Evolutionary conservation across 1,140 invertebrate genomes (phyloP), one percentile per base, ranked within the genome.

Genomic region (Cyphomyrmex costatus): DNA sequence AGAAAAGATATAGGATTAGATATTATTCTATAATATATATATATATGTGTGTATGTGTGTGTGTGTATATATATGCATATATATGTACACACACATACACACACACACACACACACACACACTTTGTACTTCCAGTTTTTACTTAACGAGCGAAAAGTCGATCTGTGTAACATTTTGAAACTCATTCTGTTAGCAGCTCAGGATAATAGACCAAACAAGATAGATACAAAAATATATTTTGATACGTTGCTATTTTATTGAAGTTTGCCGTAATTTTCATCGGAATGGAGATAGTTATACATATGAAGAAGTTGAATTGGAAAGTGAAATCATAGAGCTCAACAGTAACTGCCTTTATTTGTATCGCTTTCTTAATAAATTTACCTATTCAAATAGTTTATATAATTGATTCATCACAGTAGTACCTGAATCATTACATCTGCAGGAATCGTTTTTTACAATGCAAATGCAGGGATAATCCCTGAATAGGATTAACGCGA

Each of bases 161-260:
- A 90, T 74, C 30, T 65, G 56, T 87, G 42, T 89, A 66, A 89
- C 89, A 91, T 74, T 49, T 83, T 60, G 89, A 86, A 88, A 92
- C 63, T 88, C 71, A 87, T 92, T 94, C 83, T 93, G 84, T 93
- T 93, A 91, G 78, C 91, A 93, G 91, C 92, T 93, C 92, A 92
- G 91, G 90, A 92, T 92, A 92, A 65, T 93, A 93, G 89, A 93
- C 92, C 90, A 92, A 93, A 93, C 92, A 90, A 83, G 68, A 92
- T 92, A 93, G 88, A 94, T 89, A 80, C 88, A 89, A 91, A 92
- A 93, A 93, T 94, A 94, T 95, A 93, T 94, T 95, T 95, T 95
- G 93, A 94, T 95, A 94, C 93, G 91, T 94, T 95, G 88, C 92
- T 94, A 91, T 94, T 94, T 94, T 93, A 93, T 91, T 92, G 78